phyloP scores from a whole-genome alignment of 2,888 invertebrate genomes.

The Cactoblastis cactorum region DNA sequence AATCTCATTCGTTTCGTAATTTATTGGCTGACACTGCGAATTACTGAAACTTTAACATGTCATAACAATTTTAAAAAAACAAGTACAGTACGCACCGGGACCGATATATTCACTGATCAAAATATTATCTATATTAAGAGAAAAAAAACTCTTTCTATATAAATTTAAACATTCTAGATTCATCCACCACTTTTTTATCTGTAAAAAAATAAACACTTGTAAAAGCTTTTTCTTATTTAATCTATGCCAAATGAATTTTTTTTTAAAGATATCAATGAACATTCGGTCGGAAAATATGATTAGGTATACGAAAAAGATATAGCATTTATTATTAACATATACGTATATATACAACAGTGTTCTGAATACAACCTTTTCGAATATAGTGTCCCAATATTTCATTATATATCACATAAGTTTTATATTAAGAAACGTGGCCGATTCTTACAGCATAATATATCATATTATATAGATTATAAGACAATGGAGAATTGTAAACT shows the following conservation, averaged over 20 bases:
- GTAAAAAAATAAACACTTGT: background rate
- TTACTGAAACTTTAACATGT: constrained; percentile 3
- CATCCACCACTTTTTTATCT: no score
- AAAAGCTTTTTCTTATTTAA: no score
- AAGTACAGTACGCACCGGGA: constrained; percentile 7
- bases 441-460: constrained; percentile 13
- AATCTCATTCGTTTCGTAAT: background rate
- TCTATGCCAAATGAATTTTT: no score
- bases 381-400: constrained; percentile 37
- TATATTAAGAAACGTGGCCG: constrained; percentile 36
- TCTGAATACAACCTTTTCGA: constrained; percentile 36
- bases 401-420: constrained; percentile 41
- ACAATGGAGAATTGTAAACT: background rate
- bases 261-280: background rate
- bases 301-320: background rate
- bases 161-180: background rate
- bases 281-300: background rate
- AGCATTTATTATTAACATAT: constrained; percentile 4
- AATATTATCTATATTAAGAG: background rate
- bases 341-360: constrained; percentile 9
- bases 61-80: constrained; percentile 9
- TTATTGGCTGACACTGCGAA: constrained; percentile 10
- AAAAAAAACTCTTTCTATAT: background rate
- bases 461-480: constrained; percentile 8
- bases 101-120: background rate